phyloP scores from a whole-genome alignment of 2,888 invertebrate genomes.

The Suillia variegata region DNA sequence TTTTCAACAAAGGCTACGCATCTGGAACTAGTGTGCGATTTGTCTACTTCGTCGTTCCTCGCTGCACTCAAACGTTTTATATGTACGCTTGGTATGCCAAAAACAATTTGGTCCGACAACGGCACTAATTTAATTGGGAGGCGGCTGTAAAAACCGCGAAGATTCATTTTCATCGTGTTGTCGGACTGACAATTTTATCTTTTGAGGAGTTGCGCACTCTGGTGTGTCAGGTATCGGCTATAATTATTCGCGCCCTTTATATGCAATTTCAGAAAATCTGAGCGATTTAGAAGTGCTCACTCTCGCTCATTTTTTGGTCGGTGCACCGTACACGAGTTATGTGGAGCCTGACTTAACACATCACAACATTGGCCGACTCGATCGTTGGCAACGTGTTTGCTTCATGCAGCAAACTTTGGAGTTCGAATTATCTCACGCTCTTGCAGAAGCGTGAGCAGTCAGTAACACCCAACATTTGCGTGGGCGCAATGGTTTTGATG shows the following conservation, averaged over 20 bases:
- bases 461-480: not conserved
- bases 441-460: not conserved
- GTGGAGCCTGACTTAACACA: conserved; percentile 25
- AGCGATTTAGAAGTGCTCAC: conserved; percentile 20
- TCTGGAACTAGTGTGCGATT: no score
- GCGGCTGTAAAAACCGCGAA: conserved; percentile 27
- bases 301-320: conserved; percentile 27
- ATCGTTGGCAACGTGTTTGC: conserved; percentile 24
- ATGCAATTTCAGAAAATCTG: conserved; percentile 22
- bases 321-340: conserved; percentile 19
- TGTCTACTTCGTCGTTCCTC: no score
- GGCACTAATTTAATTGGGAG: conserved; percentile 29
- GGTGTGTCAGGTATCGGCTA: conserved; percentile 27
- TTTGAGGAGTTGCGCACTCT: conserved; percentile 30
- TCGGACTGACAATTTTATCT: conserved; percentile 20
- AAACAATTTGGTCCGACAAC: conserved; percentile 25
- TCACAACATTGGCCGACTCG: conserved; percentile 22
- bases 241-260: conserved; percentile 26
- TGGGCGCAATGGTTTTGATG: conserved; percentile 11
- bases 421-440: not conserved
- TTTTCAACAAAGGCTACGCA: no score
- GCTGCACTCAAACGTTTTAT: conserved; percentile 25
- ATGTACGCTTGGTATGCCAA: conserved; percentile 23
- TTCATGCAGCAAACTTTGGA: conserved; percentile 6
- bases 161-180: conserved; percentile 22